These are phyloP conservation scores for Caenorhabditis drosophilae DNA, from an alignment of 2,888 invertebrate genomes.

Conservation along the genomic window DNA sequence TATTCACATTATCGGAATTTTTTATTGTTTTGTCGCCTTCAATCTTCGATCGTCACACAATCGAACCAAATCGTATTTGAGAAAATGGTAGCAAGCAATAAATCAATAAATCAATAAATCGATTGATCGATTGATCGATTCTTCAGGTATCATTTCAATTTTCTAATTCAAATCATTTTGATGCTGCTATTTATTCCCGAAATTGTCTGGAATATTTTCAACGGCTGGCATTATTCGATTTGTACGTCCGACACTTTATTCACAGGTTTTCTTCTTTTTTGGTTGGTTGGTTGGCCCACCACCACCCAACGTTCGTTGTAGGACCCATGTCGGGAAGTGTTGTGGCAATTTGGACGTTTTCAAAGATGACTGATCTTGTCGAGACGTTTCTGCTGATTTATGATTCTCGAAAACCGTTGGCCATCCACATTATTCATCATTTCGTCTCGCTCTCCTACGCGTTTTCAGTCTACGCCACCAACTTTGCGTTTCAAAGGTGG, in stretches of 20 bases:
- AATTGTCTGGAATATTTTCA: slow-evolving; percentile 17
- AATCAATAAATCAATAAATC: background rate
- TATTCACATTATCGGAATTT: slow-evolving; percentile 21
- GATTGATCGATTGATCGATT: too few relatives aligned
- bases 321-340: slow-evolving; percentile 24
- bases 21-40: slow-evolving; percentile 22
- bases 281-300: background rate
- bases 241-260: slow-evolving; percentile 22
- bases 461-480: slow-evolving; percentile 31
- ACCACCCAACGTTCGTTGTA: background rate
- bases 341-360: slow-evolving; percentile 36
- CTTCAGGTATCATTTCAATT: slow-evolving; percentile 41
- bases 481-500: slow-evolving; percentile 35
- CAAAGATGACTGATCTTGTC: slow-evolving; percentile 32
- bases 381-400: slow-evolving; percentile 42
- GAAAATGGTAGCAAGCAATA: slow-evolving; percentile 7
- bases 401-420: slow-evolving; percentile 37
- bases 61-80: slow-evolving; percentile 11
- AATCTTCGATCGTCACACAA: slow-evolving; percentile 21
- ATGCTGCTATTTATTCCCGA: slow-evolving; percentile 33
- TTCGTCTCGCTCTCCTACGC: slow-evolving; percentile 34
- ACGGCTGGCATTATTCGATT: slow-evolving; percentile 39
- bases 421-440: slow-evolving; percentile 47
- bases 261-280: background rate
- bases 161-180: slow-evolving; percentile 30